Base-by-base conservation (phyloP, 2,113 vertebrate species). In the Jacana jacana region DNA sequence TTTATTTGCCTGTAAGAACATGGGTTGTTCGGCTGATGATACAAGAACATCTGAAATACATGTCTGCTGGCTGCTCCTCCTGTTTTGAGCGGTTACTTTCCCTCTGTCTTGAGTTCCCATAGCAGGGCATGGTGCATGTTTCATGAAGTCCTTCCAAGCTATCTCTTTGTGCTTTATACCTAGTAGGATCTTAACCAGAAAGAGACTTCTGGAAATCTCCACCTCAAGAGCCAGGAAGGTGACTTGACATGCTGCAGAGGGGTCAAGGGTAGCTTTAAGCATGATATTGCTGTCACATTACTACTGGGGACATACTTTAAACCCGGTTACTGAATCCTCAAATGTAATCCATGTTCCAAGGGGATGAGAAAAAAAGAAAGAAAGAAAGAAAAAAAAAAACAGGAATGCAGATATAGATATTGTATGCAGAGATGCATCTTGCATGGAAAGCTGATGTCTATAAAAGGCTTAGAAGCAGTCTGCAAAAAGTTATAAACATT, bases 401-500 rank as follows among this genome's bases (percentile, higher is more conserved):
- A 37, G 7, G 31, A 77, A 68, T 39, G 49, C n/a, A 76, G 49
- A 68, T 71, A 27, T 9, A 48, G 18, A 24, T 93, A 42, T 6
- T 91, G 5, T 81, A 70, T 77, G 17, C 37, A 77, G 64, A 81
- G 49, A 25, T 86, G 44, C 37, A 61, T 90, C 58, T 91, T 76
- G 40, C 54, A 30, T 86, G 64, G 49, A 61, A 88, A 65, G 24
- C 28, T 51, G 63, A 57, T 92, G 51, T 70, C 88, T 92, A 9
- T 85, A 73, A 91, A 90, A 86, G 37, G 11, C 49, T 80, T 86
- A 83, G 17, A 90, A 54, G 31, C 71, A 77, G 28, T 27, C 40
- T 90, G 31, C 64, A 92, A 37, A 37, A 77, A 66, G 68, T 25
- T 40, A 42, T 70, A 86, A 88, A 66, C 37, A 57, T 35, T 54